Evolutionary conservation across 2,113 vertebrate species (phyloP), one percentile per base, ranked within the genome.

Genomic region (Myotis lucifugus): DNA sequence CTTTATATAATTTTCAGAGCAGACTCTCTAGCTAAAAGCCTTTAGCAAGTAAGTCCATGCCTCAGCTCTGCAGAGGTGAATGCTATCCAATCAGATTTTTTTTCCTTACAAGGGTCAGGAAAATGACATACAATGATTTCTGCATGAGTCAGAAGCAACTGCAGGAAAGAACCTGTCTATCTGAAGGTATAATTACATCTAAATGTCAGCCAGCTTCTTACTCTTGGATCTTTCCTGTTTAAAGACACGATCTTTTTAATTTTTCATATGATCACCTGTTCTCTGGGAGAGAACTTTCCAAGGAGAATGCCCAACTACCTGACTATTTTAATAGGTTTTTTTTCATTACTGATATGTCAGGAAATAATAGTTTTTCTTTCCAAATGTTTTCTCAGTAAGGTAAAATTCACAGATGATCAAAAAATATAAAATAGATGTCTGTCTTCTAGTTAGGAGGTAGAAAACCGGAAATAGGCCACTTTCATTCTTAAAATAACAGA

Each of bases 151-250:
- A 88, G 74, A 93, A 76, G 85, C 21, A 85, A 52, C 52, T 88
- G 19, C 73, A 90, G 19, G 70, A 77, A 87, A 85, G 27, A 77
- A 46, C 27, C 27, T 91, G 56, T 90, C 85, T 64, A 40, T 37
- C 23, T 25, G 15, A 84, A 92, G 32, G 32, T 87, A 77, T 74
- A 93, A 93, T 93, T 92, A 95, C 94, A 66, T 91, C 9, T 18
- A 72, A 50, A 87, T 67, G 89, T 91, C 79, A 93, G 91, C 85
- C 42, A 18, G 0, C 27, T 27, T 83, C 52, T 46, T 5, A 84
- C 4, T 72, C 76, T 95, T 86, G 85, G 82, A 83, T 52, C 29
- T 37, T 42, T 54, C 46, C 29, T 84, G 42, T 7, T 7, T 52
- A 76, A 83, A 82, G 70, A 66, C n/a, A 18, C 42, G 19, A 89